Evolutionary conservation across 2,888 invertebrate genomes (phyloP), one percentile per base, ranked within the genome.

Genomic region (Choreutis nemorana): DNA sequence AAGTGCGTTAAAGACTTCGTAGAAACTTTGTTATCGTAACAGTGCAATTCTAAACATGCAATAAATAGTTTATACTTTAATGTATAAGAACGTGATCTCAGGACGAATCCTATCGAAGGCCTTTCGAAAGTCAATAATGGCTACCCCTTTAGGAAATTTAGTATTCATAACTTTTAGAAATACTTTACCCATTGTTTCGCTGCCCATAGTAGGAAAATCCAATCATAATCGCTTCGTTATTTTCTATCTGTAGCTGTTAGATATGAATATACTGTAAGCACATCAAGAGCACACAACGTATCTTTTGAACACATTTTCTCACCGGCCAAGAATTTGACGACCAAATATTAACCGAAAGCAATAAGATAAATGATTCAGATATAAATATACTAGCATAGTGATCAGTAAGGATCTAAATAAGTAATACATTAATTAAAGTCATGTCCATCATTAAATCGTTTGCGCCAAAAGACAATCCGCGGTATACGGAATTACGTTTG

Each of bases 61-160:
- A 73, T 73, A 73, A n/a, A 72, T 75, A 72, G 67, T 70, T 67
- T 63, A 66, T 72, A 73, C 70, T 70, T n/a, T 75, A 72, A 70
- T 67, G 55, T 71, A 53, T 72, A 77, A 72, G 71, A 63, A 71
- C 55, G 72, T 78, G 77, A 78, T 78, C 77, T 77, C 75, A 77
- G 70, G 66, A 70, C 59, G 68, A 67, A 23, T 23, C 66, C 63
- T 68, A 68, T 68, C 63, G 60, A 68, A 68, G 65, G 71, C 71
- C 71, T 73, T 66, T 58, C 55, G 51, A 52, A 61, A 59, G 61
- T 65, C 61, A 53, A 58, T 58, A 54, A 44, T 53, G 67, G 60
- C 65, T 60, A 56, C 57, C 59, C 61, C 58, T 54, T 59, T 67
- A 67, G 52, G 48, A 52, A 57, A 55, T 48, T 49, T 61, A 62